Conservation (phyloP, 2,797 vertebrate species). For the Catharus ustulatus region DNA sequence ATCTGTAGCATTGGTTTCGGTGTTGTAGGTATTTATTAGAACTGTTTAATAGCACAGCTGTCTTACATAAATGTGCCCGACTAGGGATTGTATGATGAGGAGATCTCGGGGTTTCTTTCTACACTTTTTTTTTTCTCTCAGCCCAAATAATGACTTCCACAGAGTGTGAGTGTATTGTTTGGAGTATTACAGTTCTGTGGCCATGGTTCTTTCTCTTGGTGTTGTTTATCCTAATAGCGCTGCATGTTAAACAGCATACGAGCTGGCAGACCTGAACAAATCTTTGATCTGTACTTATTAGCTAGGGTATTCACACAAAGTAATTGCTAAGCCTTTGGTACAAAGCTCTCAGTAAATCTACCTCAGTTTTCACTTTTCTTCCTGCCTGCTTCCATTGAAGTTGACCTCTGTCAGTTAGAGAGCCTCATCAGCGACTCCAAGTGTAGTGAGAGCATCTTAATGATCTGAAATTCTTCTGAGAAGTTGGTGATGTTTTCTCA, state of each 20-base stretch:
- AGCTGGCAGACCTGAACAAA: conserved; percentile 76
- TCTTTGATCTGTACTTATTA: conserved; percentile 83
- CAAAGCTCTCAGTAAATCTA: conserved; percentile 78
- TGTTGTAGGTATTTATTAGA: background rate
- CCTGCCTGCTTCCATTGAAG: conserved; percentile 78
- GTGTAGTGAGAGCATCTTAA: conserved; percentile 84
- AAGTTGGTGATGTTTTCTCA: conserved; percentile 91
- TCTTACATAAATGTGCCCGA: background rate
- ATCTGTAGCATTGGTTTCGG: fast-evolving
- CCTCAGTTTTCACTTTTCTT: conserved; percentile 81
- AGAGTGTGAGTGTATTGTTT: background rate
- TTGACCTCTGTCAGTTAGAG: conserved; percentile 86
- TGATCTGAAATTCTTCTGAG: conserved; percentile 88
- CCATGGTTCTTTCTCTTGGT: conserved; percentile 57
- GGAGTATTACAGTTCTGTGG: conserved; percentile 51
- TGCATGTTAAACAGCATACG: conserved; percentile 76
- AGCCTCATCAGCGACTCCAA: conserved; percentile 82
- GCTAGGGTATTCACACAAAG: conserved; percentile 78
- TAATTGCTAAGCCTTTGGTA: conserved; percentile 77
- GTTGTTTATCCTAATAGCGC: conserved; percentile 75
- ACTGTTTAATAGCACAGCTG: background rate
- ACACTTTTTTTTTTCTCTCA: background rate
- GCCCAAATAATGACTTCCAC: conserved; percentile 19
- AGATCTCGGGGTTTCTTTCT: background rate
- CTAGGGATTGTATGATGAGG: background rate